Base-by-base conservation (phyloP, 2,797 vertebrate genomes). In the Mareca strepera region DNA sequence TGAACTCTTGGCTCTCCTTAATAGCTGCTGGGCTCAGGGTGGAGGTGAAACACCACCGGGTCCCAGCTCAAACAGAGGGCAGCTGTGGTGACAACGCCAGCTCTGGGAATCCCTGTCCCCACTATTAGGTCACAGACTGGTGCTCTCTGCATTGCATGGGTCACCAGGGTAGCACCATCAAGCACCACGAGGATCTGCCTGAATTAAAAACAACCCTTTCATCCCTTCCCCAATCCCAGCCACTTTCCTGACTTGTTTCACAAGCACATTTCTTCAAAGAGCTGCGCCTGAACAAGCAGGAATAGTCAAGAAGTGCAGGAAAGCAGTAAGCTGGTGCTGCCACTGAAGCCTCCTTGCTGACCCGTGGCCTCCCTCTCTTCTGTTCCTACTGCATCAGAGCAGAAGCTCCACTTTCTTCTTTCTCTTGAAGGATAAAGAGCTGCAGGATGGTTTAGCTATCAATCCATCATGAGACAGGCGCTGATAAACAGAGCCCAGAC, bases 401-500 rank as follows among this genome's bases (percentile, higher is more conserved):
- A 37, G 53, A 1, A 77, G 25, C 37, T 86, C 35, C 68, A 17
- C 58, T 62, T 62, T 26, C 41, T 58, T 22, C 53, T 72, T 39
- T 66, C 26, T 58, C 64, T 80, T 48, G 53, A 89, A 44, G 53
- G 16, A 58, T 9, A 22, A 70, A 62, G 53, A 77, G 43, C 48
- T 88, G 75, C 37, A 21, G n/a, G 37, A 56, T 58, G 37, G 58
- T 66, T 75, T 66, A 55, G 23, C 53, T 52, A 62, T 35, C 52
- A 48, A 53, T 5, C 35, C 28, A 35, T 12, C 14, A 5, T 1
- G n/a, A 0, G 2, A 39, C 20, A 21, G 20, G n/a, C n/a, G 12
- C 31, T 44, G 44, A 37, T 39, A 43, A 77, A 18, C 17, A 85
- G 53, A 69, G 35, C 46, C 62, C 56, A 55, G 39, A 64, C 64